Base-by-base conservation (phyloP, 1,140 invertebrate genomes). In the Bombus balteatus region DNA sequence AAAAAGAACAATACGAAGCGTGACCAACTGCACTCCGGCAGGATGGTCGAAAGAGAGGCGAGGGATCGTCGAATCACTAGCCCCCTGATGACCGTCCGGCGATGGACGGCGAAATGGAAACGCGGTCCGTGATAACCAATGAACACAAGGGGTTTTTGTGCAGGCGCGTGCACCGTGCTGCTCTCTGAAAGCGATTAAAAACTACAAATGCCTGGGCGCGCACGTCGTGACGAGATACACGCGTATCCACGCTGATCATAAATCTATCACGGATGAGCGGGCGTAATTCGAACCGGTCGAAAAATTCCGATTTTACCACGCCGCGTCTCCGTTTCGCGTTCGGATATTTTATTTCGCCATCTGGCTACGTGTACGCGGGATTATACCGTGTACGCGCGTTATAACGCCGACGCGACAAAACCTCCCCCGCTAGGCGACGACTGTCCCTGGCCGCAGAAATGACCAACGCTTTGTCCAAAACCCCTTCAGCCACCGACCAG, bases 271-370 rank as follows among this genome's bases (percentile, higher is more conserved):
- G 88, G 47, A 59, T 77, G 85, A 89, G 74, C 77, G 81, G 75
- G 39, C 80, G 87, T 89, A 89, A 89, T 89, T 89, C 85, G 85
- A 73, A 59, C 86, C 88, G 88, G 22, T 39, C 32, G 71, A 83
- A 89, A 89, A 89, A 89, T 82, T 89, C 87, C 37, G 65, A 79
- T 66, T 66, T 57, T 65, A 41, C 81, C 88, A 32, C 53, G 37
- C 28, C 28, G 25, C 25, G 34, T 12, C 74, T 8, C 65, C 71
- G 41, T 59, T 41, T 34, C 22, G 10, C n/a, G 32, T 39, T 83
- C n/a, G 71, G 66, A 87, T 89, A 89, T 90, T 90, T 90, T 89
- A 90, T 85, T 89, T 82, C 79, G 84, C 89, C 86, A 84, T 74
- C 70, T 72, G 53, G 57, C 80, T 53, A 62, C 81, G 68, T 32